Evolutionary conservation across 2,888 invertebrate species (phyloP).

Genomic region (Cosmia trapezina): DNA sequence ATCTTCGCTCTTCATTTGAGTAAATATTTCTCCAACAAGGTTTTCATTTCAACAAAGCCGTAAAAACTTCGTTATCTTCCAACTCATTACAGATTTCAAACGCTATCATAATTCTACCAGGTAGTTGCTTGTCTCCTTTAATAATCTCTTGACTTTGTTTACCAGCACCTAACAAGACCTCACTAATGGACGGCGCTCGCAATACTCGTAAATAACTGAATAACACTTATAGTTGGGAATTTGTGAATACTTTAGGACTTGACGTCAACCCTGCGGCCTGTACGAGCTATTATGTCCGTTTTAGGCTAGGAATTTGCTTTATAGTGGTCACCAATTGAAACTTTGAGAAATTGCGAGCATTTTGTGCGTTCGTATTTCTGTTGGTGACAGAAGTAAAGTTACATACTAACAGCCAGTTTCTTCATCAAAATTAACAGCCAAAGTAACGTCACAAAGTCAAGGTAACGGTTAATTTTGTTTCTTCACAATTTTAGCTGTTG

Average conservation of each 20-base stretch:
- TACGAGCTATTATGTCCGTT: conserved; percentile 9
- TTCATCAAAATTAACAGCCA: too few relatives aligned
- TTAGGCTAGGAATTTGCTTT: conserved; percentile 20
- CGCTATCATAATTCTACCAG: conserved; percentile 23
- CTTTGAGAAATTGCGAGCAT: background rate
- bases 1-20: background rate
- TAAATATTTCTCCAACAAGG: background rate
- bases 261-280: conserved; percentile 6
- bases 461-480: too few relatives aligned
- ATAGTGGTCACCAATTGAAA: background rate
- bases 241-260: conserved; percentile 26
- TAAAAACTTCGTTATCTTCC: conserved; percentile 3
- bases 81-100: conserved; percentile 42
- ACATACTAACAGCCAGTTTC: too few relatives aligned
- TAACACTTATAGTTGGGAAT: conserved; percentile 70
- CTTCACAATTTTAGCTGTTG: too few relatives aligned
- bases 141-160: background rate
- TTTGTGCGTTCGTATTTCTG: background rate
- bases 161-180: background rate
- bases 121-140: background rate
- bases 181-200: background rate
- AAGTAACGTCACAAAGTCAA: too few relatives aligned
- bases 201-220: conserved; percentile 44
- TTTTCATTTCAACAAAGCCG: background rate
- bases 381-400: background rate